Base-by-base conservation (phyloP, 2,888 invertebrate species). In the Odontothrips loti region DNA sequence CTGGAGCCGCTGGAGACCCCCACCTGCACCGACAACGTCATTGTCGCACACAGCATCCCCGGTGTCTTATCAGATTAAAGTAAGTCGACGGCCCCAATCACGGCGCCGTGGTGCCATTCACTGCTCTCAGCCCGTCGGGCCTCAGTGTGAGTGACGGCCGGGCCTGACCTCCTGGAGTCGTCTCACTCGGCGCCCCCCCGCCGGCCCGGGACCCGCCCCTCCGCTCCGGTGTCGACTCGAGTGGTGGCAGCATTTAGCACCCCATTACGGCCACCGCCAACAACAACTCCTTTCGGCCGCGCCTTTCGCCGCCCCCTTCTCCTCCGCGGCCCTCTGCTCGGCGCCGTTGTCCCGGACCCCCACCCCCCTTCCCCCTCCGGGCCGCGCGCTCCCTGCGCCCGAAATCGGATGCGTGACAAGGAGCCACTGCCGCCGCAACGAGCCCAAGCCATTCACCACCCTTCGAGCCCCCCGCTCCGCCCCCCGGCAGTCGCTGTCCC, bases 401-500 rank as follows among this genome's bases (percentile, higher is more conserved):
- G 51, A 6, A 58, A 58, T n/a, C 68, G 68, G 68, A 68, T 68
- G 68, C 68, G 68, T 68, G 68, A 68, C 68, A 68, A 68, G 68
- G 68, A 23, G 68, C 68, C 12, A 63, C 63, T 63, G 63, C n/a
- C 12, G 23, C 20, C n/a, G 63, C 63, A 9, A 15, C 9, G 63
- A 9, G n/a, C 20, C 20, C 51, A 4, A 68, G 68, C 68, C 68
- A 11, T 68, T 68, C 68, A 68, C 23, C 68, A 11, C 68, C 23
- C 68, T 58, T 58, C 58, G 17, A 17, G 58, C 51, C 4, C 51
- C 51, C 2, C 51, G 51, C 20, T 20, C 15, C 58, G 58, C 15
- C 58, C 20, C 51, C 6, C 20, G 20, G 17, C 58, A 9, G 58
- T 58, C 58, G 58, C 34, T 43, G 34, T 43, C 34, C 34, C 34